Base-by-base conservation (phyloP, 2,113 vertebrate genomes). In the Antigone vipio region DNA sequence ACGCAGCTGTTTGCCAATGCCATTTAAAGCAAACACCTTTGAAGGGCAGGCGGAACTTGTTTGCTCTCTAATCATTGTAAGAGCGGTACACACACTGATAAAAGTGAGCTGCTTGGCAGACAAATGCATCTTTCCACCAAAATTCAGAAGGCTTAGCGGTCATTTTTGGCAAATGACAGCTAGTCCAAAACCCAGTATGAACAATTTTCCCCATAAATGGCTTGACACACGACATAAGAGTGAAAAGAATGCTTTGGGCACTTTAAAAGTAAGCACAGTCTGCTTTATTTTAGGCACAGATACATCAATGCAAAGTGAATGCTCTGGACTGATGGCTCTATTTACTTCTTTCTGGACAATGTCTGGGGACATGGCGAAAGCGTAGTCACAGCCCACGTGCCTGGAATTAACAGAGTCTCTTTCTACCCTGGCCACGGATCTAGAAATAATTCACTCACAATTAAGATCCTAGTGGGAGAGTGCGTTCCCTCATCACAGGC, bases 241-340 rank as follows among this genome's bases (percentile, higher is more conserved):
- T 78, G 44, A 93, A 84, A 95, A 81, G 80, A 89, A 89, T 59
- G 52, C 74, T 32, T 42, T 53, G 89, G 30, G 75, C 66, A 49
- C 44, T 78, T 93, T 11, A 69, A 45, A 91, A 92, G 74, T 19
- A 80, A 92, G 89, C 66, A 80, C 8, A 47, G 75, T 3, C 62
- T 72, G n/a, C 71, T 96, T 95, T 96, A 97, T 96, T 97, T 97
- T 87, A 92, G 72, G 87, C 79, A 84, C 26, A 69, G 72, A 86
- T 72, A 73, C 22, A 92, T 45, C 79, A 11, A 1, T 27, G 66
- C 67, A 80, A 68, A 89, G 73, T 30, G 55, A 95, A 92, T 55
- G 69, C 67, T 90, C 60, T 59, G n/a, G 47, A 76, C 78, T 12
- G 32, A 34, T 1, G 4, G 52, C 20, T 68, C 66, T 45, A 64